These are phyloP conservation scores for Cuniculus paca DNA, from an alignment of 2,797 vertebrate genomes.

Conservation along the genomic window DNA sequence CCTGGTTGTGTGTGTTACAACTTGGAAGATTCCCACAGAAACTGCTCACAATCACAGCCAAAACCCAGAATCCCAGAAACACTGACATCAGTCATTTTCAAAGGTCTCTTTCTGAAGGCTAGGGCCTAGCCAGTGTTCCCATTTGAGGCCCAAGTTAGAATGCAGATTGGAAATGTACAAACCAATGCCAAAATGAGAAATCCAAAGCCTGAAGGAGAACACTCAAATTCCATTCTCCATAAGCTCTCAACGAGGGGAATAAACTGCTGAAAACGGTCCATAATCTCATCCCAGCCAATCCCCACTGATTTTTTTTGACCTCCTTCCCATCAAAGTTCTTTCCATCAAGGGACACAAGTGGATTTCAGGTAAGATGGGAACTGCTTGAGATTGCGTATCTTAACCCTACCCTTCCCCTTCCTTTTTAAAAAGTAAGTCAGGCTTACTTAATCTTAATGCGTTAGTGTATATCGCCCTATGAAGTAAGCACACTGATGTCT, in stretches of 20 bases:
- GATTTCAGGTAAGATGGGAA: background rate
- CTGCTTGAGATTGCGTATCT: background rate
- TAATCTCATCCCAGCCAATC: background rate
- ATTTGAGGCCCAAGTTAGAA: background rate
- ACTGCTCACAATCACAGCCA: background rate
- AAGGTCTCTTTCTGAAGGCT: slow-evolving; percentile 10
- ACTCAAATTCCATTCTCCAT: background rate
- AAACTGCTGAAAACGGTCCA: background rate
- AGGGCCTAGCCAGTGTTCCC: fast-evolving
- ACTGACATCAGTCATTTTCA: background rate
- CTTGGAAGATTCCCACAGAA: background rate
- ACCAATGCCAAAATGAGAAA: background rate
- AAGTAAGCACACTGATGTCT: background rate
- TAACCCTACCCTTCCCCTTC: background rate
- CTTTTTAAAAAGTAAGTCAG: background rate
- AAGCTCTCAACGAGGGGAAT: background rate
- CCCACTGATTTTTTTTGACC: background rate
- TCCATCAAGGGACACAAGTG: background rate
- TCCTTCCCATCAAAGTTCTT: background rate
- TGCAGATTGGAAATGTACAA: background rate
- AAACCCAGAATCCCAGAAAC: background rate
- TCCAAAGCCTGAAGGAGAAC: background rate
- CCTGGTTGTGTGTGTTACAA: too few species aligned
- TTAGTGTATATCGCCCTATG: background rate
- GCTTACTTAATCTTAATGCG: background rate